A percentile compares a stretch with the other conserved stretches of the same genome.
Conservation (phyloP, 2,888 invertebrate species). For the Limnephilus marmoratus region DNA sequence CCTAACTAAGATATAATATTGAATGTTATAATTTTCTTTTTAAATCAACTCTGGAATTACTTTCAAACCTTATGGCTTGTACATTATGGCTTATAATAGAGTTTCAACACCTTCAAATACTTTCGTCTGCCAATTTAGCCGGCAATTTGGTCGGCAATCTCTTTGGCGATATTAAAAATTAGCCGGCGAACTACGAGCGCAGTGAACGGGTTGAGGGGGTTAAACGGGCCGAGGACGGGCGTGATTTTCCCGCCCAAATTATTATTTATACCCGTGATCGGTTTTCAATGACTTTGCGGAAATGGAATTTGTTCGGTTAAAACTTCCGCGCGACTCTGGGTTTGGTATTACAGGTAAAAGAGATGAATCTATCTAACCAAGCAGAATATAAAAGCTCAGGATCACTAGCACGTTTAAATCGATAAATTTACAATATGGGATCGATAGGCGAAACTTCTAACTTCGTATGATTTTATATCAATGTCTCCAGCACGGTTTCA, state of each 20-base stretch:
- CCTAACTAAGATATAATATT: too few relatives aligned
- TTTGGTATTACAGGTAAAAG: not conserved
- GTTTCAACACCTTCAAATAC: not conserved
- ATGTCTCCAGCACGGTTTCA: too few relatives aligned
- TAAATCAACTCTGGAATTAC: not conserved
- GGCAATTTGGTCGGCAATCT: constrained; percentile 52
- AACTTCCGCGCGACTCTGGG: not conserved
- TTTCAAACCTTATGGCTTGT: not conserved
- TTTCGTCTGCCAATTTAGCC: constrained; percentile 31
- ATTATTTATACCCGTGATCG: not conserved
- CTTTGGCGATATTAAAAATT: constrained; percentile 50
- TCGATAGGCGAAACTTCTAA: too few relatives aligned
- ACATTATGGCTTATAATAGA: not conserved
- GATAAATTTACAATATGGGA: too few relatives aligned
- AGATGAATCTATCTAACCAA: not conserved
- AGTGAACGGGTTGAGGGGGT: constrained; percentile 13
- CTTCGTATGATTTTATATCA: too few relatives aligned
- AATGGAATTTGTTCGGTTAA: not conserved
- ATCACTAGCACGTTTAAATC: too few relatives aligned
- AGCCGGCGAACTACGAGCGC: not conserved
- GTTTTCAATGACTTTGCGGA: not conserved
- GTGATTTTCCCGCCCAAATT: not conserved
- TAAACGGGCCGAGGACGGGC: not conserved
- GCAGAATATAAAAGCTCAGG: not conserved
- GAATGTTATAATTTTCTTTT: too few relatives aligned